Evolutionary conservation across 2,888 invertebrate species (phyloP).

Genomic region (Hirtodrosophila duncani): DNA sequence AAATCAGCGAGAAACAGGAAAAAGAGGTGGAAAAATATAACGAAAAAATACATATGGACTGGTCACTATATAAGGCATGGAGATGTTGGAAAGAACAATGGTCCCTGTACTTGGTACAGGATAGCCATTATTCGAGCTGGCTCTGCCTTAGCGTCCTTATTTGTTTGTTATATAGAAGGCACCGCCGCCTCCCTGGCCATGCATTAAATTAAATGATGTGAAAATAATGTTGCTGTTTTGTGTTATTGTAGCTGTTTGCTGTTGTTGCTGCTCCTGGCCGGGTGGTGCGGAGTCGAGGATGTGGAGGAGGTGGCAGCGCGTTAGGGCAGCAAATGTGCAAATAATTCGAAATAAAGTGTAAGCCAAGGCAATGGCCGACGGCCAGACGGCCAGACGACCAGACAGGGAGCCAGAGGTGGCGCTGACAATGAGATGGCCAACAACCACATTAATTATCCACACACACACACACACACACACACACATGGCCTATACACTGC

Average conservation of each 20-base stretch:
- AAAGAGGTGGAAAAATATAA: too few relatives aligned
- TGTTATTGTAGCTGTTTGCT: conserved; percentile 16
- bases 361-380: conserved; percentile 40
- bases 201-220: conserved; percentile 76
- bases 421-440: conserved; percentile 18
- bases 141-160: too few relatives aligned
- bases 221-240: conserved; percentile 68
- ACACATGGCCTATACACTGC: conserved; percentile 33
- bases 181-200: conserved; percentile 34
- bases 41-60: too few relatives aligned
- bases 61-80: too few relatives aligned
- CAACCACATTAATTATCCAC: conserved; percentile 56
- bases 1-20: too few relatives aligned
- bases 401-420: neutral
- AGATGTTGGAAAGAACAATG: too few relatives aligned
- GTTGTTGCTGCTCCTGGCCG: conserved; percentile 11
- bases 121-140: too few relatives aligned
- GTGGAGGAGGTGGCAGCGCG: conserved; percentile 19
- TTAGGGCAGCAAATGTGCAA: conserved; percentile 57
- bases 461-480: conserved; percentile 7
- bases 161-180: too few relatives aligned
- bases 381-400: conserved; percentile 22
- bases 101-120: too few relatives aligned
- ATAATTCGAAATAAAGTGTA: conserved; percentile 61
- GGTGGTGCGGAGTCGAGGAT: too few relatives aligned